Base-by-base conservation (phyloP, 2,888 invertebrate genomes). In the Siphlonurus alternatus region DNA sequence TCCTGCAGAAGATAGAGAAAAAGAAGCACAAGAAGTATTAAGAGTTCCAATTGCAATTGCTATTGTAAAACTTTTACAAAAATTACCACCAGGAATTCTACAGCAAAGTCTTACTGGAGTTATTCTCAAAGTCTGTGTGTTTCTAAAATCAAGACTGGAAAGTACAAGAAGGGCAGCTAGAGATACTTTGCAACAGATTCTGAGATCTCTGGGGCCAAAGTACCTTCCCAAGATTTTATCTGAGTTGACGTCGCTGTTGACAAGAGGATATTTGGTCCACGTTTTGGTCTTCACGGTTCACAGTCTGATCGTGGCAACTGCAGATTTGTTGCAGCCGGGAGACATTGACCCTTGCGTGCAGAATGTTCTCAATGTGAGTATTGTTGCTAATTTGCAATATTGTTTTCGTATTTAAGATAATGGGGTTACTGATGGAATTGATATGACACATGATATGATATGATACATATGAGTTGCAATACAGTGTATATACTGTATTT, bases 31-130 rank as follows among this genome's bases (percentile, higher is more conserved):
- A 67, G 95, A 97, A 72, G 85, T 95, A 70, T 78, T 90, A 67
- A 81, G 93, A 61, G 89, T 97, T 5, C 97, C 98, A 0, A 87
- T 99, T 66, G 94, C 95, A 0, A 76, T 97, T 64, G 95, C 98
- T 0, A 81, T 95, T 64, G 91, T 97, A 0, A 96, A 96, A 74
- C 75, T 98, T 22, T 76, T 99, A 68, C 92, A 95, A 72, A 86
- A 88, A 69, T 77, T 98, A 61, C 96, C 97, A 0, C 80, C 83
- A 63, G 82, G 82, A 66, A 78, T 90, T 65, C 74, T 96, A 63
- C 83, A 88, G 54, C 77, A 82, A 64, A 88, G 91, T 74, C 76
- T 96, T 62, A 87, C 92, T 63, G 89, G 93, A 59, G 85, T 93
- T 62, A 86, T 93, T 67, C 85, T 90, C 79, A 95, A 95, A 74